A percentile compares a stretch with the other conserved stretches of the same genome.
Evolutionary conservation across 2,797 vertebrate genomes (phyloP).

Genomic region (Ctenochaetus hawaiiensis): DNA sequence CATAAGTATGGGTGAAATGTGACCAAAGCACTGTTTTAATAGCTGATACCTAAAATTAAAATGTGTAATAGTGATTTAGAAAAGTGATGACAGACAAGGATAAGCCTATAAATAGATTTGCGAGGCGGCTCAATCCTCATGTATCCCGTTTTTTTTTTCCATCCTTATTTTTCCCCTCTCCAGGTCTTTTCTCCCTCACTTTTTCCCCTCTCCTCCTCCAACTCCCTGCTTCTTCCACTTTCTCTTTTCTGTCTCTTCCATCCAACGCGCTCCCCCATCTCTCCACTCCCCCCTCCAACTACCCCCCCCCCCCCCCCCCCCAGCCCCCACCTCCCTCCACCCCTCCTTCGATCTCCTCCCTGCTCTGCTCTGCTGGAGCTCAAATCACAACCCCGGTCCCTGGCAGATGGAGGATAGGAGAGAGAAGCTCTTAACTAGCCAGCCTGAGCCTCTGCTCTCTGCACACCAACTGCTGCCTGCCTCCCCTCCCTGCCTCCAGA

Average conservation of each 20-base stretch:
- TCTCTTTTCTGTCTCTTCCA: slow-evolving; percentile 65
- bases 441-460: slow-evolving; percentile 83
- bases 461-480: slow-evolving; percentile 87
- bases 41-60: slow-evolving; percentile 5
- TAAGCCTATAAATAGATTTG: slow-evolving; percentile 26
- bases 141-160: slow-evolving; percentile 33
- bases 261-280: slow-evolving; percentile 1
- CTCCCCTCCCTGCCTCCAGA: slow-evolving; percentile 75
- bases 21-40: not conserved
- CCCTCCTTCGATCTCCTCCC: slow-evolving; percentile 80
- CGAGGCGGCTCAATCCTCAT: slow-evolving; percentile 32
- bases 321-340: slow-evolving; percentile 20
- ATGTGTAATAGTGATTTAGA: slow-evolving; percentile 32
- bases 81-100: slow-evolving; percentile 34
- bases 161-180: slow-evolving; percentile 30
- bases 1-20: slow-evolving; percentile 7
- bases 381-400: slow-evolving; percentile 85
- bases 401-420: slow-evolving; percentile 87
- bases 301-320: slow-evolving; percentile 29
- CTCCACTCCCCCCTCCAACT: slow-evolving; percentile 7
- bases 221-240: slow-evolving; percentile 60
- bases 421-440: slow-evolving; percentile 86
- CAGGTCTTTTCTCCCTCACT: slow-evolving; percentile 27
- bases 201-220: slow-evolving; percentile 40
- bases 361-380: slow-evolving; percentile 88